These are phyloP conservation scores for Lasioglossum marginatum DNA, from an alignment of 2,888 invertebrate genomes.

Conservation along the genomic window DNA sequence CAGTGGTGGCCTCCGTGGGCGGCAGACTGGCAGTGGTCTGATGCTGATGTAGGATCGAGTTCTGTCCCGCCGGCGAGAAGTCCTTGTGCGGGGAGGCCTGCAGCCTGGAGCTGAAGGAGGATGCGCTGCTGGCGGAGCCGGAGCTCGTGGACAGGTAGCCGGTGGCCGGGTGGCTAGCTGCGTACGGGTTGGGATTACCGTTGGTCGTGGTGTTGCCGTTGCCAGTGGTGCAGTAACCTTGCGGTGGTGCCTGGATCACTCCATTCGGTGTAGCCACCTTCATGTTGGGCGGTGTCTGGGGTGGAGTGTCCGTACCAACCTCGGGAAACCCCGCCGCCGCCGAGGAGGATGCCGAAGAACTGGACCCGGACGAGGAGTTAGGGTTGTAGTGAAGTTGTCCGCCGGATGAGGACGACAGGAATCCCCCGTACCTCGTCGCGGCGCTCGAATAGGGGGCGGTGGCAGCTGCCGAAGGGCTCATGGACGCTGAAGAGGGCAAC, in stretches of 20 bases:
- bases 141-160: constrained; percentile 85
- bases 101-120: constrained; percentile 85
- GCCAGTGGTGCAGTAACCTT: constrained; percentile 89
- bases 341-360: constrained; percentile 87
- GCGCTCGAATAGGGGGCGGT: constrained; percentile 84
- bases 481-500: constrained; percentile 81
- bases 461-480: constrained; percentile 83
- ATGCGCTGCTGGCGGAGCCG: constrained; percentile 86
- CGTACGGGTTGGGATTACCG: constrained; percentile 78
- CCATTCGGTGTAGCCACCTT: constrained; percentile 90
- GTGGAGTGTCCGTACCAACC: constrained; percentile 95
- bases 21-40: constrained; percentile 82
- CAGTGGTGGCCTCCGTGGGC: constrained; percentile 85
- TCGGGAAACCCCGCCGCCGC: constrained; percentile 94
- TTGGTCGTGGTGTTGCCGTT: constrained; percentile 79
- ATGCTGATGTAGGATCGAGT: constrained; percentile 81
- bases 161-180: constrained; percentile 84
- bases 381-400: constrained; percentile 83
- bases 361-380: constrained; percentile 81
- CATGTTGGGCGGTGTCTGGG: constrained; percentile 97
- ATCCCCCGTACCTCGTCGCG: constrained; percentile 84
- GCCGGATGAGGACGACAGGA: constrained; percentile 81
- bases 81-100: constrained; percentile 84
- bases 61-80: constrained; percentile 80
- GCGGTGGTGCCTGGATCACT: constrained; percentile 85